These are phyloP conservation scores for Bos taurus DNA, from an alignment of 2,113 vertebrate species.

Conservation along the genomic window ARS-UCD2.0 NC_037331.1:49720501-49721000, in stretches of 20 bases:
- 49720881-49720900: not conserved
- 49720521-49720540: not conserved
- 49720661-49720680: not conserved
- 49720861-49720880: not conserved
- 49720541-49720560: not conserved
- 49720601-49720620: not conserved
- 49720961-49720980: no score
- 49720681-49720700: not conserved
- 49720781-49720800: not conserved
- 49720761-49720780: not conserved
- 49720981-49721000: no score
- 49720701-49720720: not conserved
- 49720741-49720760: not conserved
- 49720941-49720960: no score
- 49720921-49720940: no score
- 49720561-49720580: not conserved
- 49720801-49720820: not conserved
- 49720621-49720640: not conserved
- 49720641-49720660: not conserved
- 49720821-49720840: not conserved
- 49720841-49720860: not conserved
- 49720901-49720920: no score
- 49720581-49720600: not conserved
- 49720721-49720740: not conserved
- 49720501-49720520: not conserved